phyloP scores from a whole-genome alignment of 1,140 invertebrate species.

The Aphidius gifuensis region DNA sequence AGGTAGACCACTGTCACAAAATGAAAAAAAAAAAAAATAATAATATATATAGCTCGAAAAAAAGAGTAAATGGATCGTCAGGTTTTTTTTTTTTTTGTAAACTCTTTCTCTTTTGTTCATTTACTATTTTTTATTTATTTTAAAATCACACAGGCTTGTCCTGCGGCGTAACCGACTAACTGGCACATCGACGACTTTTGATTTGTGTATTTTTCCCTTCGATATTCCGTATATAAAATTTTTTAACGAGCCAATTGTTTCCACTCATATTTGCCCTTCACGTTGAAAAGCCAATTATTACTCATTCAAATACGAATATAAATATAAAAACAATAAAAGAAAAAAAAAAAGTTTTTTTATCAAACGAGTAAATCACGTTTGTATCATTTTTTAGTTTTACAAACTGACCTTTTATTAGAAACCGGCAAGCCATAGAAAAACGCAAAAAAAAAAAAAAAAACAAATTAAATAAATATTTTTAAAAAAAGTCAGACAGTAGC shows the following conservation, averaged over 20 bases:
- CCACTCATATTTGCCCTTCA: too few species aligned
- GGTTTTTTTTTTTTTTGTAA: too few species aligned
- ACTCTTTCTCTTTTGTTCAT: too few species aligned
- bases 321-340: background rate
- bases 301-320: background rate
- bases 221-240: background rate
- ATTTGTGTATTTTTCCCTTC: background rate
- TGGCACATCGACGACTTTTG: conserved; percentile 2
- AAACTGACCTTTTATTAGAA: background rate
- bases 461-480: background rate
- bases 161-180: conserved; percentile 4
- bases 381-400: background rate
- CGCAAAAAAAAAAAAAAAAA: background rate
- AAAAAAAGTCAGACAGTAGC: background rate
- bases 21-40: too few species aligned
- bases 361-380: conserved; percentile 1
- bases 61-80: conserved; percentile 8
- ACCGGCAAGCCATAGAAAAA: background rate
- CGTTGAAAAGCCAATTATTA: background rate
- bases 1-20: too few species aligned
- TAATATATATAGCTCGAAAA: background rate
- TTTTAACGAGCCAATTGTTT: conserved; percentile 8
- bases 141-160: too few species aligned
- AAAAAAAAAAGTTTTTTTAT: background rate
- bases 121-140: too few species aligned